Conservation (phyloP, 1,140 invertebrate species). For the Drosophila kohkoa region DNA sequence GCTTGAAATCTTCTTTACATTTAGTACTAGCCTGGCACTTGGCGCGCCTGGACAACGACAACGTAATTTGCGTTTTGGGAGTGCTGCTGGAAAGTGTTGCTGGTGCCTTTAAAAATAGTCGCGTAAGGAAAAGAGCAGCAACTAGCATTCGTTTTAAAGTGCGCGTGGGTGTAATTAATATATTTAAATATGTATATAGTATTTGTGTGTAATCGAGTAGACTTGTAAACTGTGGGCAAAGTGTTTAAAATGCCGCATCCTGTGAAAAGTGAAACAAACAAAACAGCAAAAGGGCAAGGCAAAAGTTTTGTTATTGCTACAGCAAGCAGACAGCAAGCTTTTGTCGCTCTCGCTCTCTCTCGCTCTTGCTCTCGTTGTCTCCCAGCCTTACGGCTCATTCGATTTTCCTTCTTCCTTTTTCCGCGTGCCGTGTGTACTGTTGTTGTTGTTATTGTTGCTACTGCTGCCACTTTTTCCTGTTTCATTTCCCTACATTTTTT, state of each 20-base stretch:
- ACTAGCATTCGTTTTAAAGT: constrained; percentile 13
- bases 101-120: constrained; percentile 60
- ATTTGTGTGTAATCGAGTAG: neutral
- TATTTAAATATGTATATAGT: constrained; percentile 12
- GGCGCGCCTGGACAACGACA: constrained; percentile 57
- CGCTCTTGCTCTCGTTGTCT: constrained; percentile 21
- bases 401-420: constrained; percentile 55
- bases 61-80: constrained; percentile 43
- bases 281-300: constrained; percentile 58
- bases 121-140: constrained; percentile 35
- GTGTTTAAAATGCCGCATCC: constrained; percentile 70
- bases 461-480: constrained; percentile 61
- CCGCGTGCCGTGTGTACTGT: constrained; percentile 42
- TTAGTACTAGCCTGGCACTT: constrained; percentile 60
- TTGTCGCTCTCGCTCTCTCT: constrained; percentile 22
- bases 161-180: constrained; percentile 17
- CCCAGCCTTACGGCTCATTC: constrained; percentile 36
- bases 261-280: constrained; percentile 72
- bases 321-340: constrained; percentile 34
- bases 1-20: constrained; percentile 53
- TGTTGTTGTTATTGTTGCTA: constrained; percentile 26
- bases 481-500: constrained; percentile 66
- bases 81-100: constrained; percentile 38
- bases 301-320: constrained; percentile 71
- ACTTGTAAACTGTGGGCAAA: constrained; percentile 2